Evolutionary conservation across 2,113 vertebrate species (phyloP).

Genomic region (Daubentonia madagascariensis): DNA sequence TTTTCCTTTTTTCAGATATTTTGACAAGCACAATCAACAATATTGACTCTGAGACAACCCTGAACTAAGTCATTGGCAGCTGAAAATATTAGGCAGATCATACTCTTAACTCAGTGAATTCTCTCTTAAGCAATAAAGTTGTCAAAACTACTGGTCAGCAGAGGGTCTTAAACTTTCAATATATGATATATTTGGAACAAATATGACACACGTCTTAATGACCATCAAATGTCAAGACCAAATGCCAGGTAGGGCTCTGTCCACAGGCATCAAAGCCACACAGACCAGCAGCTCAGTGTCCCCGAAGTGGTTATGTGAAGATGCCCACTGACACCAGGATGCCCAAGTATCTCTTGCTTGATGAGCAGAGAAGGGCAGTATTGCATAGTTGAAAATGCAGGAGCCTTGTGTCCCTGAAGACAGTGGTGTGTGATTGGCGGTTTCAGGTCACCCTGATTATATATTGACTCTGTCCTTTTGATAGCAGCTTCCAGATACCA

Average conservation of each 20-base stretch:
- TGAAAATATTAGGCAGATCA: not conserved
- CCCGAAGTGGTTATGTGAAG: not conserved
- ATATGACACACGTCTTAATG: not conserved
- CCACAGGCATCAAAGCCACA: slow-evolving; percentile 13
- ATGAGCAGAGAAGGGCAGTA: not conserved
- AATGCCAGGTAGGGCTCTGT: not conserved
- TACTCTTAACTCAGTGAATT: not conserved
- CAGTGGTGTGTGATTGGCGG: slow-evolving; percentile 40
- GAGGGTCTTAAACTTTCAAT: not conserved
- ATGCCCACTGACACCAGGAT: not conserved
- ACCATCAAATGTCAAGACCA: not conserved
- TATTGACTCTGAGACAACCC: not conserved
- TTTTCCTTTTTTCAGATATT: not conserved
- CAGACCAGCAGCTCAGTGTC: not conserved
- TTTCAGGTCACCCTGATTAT: slow-evolving; percentile 55
- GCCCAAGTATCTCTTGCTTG: not conserved
- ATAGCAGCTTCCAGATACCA: not conserved
- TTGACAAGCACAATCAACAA: not conserved
- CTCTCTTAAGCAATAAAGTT: slow-evolving; percentile 29
- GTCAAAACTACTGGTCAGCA: not conserved
- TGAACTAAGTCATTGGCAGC: not conserved
- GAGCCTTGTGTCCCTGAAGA: not conserved
- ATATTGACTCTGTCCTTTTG: slow-evolving; percentile 42
- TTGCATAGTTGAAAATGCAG: not conserved
- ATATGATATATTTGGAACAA: slow-evolving; percentile 23